These are phyloP conservation scores for Actinernus sp. DNA, from an alignment of 92 coral and sea anemone genomes.

Conservation along the genomic window DNA sequence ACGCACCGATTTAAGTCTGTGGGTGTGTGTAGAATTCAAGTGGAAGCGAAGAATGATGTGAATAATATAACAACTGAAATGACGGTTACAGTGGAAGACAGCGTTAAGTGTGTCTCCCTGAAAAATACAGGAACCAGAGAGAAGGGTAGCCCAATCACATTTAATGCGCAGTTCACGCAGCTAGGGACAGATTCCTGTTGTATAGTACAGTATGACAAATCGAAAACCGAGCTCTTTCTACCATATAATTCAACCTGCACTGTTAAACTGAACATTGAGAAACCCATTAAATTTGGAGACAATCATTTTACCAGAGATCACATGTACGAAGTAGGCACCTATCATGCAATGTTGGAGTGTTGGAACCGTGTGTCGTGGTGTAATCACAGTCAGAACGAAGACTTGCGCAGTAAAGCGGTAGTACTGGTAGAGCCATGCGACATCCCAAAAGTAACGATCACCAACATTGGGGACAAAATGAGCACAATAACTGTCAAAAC, in stretches of 20 bases:
- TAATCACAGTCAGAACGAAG: background rate
- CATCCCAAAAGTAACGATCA: conserved; percentile 33
- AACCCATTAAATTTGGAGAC: background rate
- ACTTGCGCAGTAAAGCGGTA: conserved; percentile 1
- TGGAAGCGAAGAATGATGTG: conserved; percentile 49
- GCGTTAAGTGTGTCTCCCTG: conserved; percentile 22
- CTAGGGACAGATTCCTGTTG: conserved; percentile 54
- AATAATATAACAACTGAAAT: conserved; percentile 1
- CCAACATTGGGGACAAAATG: conserved; percentile 6
- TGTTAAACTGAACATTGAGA: background rate
- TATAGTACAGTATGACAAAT: conserved; percentile 11
- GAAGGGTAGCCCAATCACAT: conserved; percentile 7
- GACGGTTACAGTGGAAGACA: conserved; percentile 16
- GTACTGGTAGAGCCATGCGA: conserved; percentile 30
- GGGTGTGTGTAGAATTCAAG: conserved; percentile 31
- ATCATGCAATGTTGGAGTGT: conserved; percentile 18
- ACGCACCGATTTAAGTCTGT: conserved; percentile 37
- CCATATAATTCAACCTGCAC: conserved; percentile 11
- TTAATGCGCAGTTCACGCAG: conserved; percentile 19
- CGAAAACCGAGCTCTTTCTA: background rate
- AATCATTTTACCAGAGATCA: conserved; percentile 7
- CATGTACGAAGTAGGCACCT: conserved; percentile 6
- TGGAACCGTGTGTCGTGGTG: conserved; percentile 49
- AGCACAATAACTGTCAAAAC: conserved; percentile 1
- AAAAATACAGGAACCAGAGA: conserved; percentile 46